Base-by-base conservation (phyloP, 2,888 invertebrate species). In the Rhaphigaster nebulosa region DNA sequence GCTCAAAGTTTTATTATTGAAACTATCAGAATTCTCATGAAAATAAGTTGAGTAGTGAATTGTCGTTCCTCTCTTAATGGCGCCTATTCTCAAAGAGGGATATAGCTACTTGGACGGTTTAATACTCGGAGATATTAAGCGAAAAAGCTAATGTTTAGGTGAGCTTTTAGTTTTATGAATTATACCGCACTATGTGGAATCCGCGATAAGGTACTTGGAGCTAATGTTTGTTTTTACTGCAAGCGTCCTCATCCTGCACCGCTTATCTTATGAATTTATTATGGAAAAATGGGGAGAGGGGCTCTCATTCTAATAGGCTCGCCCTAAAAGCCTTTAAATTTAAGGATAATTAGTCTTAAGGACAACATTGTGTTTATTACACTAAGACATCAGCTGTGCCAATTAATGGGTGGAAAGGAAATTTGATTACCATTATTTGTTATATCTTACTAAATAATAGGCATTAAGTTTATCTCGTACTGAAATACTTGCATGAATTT, bases 221-320 rank as follows among this genome's bases (percentile, higher is more conserved):
- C 18, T 70, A 76, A 29, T 38, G 29, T 38, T 76, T 76, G 15
- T 76, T 76, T 76, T 76, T 76, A 76, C 70, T 26, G 70, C 10
- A 38, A 76, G 70, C 1, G 26, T 38, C 13, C 70, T 23, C 29
- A 1, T 5, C 3, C 1, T 23, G n/a, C 18, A 20, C 38, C 65
- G 18, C 70, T 76, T 76, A 76, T 76, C 70, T 76, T 76, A 38
- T 76, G 70, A 34, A 76, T 76, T 38, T 76, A 76, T 76, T 76
- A 76, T 76, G 70, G 23, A 34, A 29, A 38, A 76, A 76, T 38
- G 70, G 34, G 20, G n/a, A 13, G 56, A 45, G 26, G 56, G 56
- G 2, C 34, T 76, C 15, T 38, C 34, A 38, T 76, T 76, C 70
- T 76, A 76, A 76, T 76, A 76, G 70, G 70, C 70, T 10, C 38